phyloP scores from a whole-genome alignment of 2,113 vertebrate genomes.

The Balaenoptera acutorostrata region DNA sequence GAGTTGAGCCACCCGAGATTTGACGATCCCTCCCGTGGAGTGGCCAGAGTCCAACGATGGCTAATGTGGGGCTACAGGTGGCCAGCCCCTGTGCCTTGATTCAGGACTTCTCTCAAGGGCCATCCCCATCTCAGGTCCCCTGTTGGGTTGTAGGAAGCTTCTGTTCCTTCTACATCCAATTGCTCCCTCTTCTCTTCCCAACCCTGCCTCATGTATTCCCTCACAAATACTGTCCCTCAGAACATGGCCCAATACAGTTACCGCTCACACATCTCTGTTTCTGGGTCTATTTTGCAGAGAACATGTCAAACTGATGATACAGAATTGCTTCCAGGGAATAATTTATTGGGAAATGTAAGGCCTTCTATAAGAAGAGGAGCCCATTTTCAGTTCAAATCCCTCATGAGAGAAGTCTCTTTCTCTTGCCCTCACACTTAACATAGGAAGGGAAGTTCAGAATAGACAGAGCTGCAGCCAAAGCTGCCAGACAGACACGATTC shows the following conservation, averaged over 20 bases:
- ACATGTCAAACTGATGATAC: too few relatives aligned
- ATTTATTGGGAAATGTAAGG: too few relatives aligned
- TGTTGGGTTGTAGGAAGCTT: not conserved
- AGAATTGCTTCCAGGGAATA: too few relatives aligned
- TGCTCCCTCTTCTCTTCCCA: not conserved
- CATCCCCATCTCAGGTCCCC: not conserved
- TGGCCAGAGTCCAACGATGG: accelerated
- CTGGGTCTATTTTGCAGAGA: too few relatives aligned
- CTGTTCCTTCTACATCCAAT: accelerated
- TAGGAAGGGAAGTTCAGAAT: not conserved
- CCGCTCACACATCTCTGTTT: not conserved
- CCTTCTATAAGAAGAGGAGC: not conserved
- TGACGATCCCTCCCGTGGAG: not conserved
- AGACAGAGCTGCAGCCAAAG: not conserved
- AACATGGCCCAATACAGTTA: not conserved
- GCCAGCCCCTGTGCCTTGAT: not conserved
- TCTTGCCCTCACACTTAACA: not conserved
- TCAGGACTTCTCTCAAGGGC: not conserved
- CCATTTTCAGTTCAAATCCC: not conserved
- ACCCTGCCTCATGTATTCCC: not conserved
- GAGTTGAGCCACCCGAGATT: accelerated
- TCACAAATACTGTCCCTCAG: not conserved
- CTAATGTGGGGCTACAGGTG: not conserved
- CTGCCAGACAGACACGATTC: not conserved
- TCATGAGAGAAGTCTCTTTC: not conserved